A percentile compares a stretch with the other conserved stretches of the same genome.
Evolutionary conservation across 2,888 invertebrate genomes (phyloP).

Genomic region (Stenotaenia linearis): DNA sequence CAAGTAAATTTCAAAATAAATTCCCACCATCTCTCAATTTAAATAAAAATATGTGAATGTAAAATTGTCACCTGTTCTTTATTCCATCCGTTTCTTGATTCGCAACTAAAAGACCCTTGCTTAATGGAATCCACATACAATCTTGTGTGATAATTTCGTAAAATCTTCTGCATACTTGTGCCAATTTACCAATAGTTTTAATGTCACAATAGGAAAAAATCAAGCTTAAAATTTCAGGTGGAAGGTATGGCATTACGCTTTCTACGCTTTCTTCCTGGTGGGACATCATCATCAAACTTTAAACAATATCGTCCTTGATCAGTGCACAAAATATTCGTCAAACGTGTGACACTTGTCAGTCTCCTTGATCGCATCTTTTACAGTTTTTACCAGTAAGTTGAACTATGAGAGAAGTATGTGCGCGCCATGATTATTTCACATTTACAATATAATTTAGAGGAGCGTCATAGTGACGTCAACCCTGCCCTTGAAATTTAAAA

Average conservation of each 20-base stretch:
- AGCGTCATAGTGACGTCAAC: background rate
- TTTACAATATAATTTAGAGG: background rate
- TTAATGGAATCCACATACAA: constrained; percentile 7
- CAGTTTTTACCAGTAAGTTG: background rate
- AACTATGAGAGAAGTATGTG: background rate
- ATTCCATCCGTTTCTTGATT: constrained; percentile 1
- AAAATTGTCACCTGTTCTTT: background rate
- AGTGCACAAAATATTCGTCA: background rate
- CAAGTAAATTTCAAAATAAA: background rate
- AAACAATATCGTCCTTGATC: background rate
- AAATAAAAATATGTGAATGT: too few relatives aligned
- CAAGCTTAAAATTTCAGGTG: constrained; percentile 16
- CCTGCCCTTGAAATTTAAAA: background rate
- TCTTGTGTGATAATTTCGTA: background rate
- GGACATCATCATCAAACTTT: background rate
- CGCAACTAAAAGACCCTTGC: background rate
- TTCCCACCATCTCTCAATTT: too few relatives aligned
- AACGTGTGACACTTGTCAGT: background rate
- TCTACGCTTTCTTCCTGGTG: constrained; percentile 2
- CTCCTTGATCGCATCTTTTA: background rate
- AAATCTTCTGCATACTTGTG: background rate
- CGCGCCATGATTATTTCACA: background rate
- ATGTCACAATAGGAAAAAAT: constrained; percentile 22
- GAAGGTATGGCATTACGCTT: constrained; percentile 21
- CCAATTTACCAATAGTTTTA: background rate